Percentiles rank a stretch among this genome's conserved stretches.
Evolutionary conservation across 37 sponge, comb jelly and placozoan species (phyloP).

Genomic region (Cliona cf. orientalis): DNA sequence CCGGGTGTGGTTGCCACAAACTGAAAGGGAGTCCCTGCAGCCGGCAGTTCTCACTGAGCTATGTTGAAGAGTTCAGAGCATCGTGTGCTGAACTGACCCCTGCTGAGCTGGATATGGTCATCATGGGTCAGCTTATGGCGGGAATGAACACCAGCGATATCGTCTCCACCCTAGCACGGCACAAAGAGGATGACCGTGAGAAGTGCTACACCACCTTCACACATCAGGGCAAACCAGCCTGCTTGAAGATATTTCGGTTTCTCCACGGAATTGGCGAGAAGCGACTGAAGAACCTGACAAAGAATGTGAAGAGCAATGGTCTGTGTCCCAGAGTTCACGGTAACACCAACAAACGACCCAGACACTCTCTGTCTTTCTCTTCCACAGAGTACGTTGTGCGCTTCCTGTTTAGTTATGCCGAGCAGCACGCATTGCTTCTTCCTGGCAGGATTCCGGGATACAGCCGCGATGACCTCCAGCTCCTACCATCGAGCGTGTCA

Average conservation of each 20-base stretch:
- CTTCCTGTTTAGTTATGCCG: slow-evolving; percentile 6
- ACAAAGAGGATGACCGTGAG: not conserved
- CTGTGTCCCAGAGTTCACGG: slow-evolving; percentile 1
- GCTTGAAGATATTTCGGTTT: not conserved
- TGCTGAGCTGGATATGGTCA: slow-evolving; percentile 15
- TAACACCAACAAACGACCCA: not conserved
- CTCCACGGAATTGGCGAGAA: not conserved
- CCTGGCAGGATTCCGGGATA: slow-evolving; percentile 19
- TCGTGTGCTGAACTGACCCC: not conserved
- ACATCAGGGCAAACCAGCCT: not conserved
- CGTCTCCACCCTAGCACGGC: not conserved
- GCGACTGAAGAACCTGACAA: not conserved
- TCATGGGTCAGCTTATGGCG: slow-evolving; percentile 19
- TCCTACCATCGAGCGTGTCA: slow-evolving; percentile 25
- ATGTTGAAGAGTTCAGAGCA: not conserved
- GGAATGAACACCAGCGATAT: not conserved
- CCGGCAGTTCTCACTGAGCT: too few relatives aligned
- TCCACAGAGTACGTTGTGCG: not conserved
- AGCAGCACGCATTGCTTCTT: not conserved
- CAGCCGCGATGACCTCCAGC: slow-evolving; percentile 3
- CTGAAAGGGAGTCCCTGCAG: too few relatives aligned
- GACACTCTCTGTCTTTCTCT: not conserved
- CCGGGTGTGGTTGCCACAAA: too few relatives aligned
- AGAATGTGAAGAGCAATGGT: not conserved
- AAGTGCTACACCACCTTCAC: not conserved